These are phyloP conservation scores for Micromys minutus DNA, from an alignment of 2,113 vertebrate species.

Conservation along the genomic window DNA sequence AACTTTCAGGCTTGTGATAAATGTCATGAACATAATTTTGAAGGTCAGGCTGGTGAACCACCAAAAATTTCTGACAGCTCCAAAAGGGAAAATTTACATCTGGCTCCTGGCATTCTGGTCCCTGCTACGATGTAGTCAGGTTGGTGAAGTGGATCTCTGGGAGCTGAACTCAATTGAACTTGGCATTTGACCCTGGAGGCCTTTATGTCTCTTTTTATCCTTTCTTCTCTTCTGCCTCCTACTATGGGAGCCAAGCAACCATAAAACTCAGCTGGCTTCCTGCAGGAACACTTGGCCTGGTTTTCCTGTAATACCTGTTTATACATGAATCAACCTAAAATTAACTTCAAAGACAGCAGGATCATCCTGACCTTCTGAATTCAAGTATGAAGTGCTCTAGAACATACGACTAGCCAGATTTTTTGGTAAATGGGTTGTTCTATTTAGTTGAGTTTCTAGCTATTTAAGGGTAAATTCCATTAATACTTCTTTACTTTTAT, in stretches of 20 bases:
- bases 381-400: constrained; percentile 64
- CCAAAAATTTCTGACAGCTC: constrained; percentile 64
- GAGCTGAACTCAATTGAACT: constrained; percentile 39
- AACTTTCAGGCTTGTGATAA: constrained; percentile 65
- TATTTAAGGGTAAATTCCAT: constrained; percentile 37
- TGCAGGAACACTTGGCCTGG: constrained; percentile 69
- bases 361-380: constrained; percentile 67
- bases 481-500: background rate
- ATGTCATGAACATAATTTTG: constrained; percentile 59
- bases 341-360: constrained; percentile 75
- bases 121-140: constrained; percentile 45
- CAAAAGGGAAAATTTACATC: constrained; percentile 64
- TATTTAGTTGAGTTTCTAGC: constrained; percentile 38
- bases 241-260: constrained; percentile 63
- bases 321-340: constrained; percentile 78
- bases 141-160: constrained; percentile 52
- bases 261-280: constrained; percentile 54
- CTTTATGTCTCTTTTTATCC: constrained; percentile 64
- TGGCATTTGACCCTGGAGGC: constrained; percentile 60
- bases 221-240: constrained; percentile 50
- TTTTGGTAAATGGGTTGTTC: constrained; percentile 67
- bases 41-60: constrained; percentile 73
- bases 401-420: constrained; percentile 57
- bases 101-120: constrained; percentile 31
- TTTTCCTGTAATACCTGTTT: constrained; percentile 77